These are phyloP conservation scores for Furnarius figulus DNA, from an alignment of 2,113 vertebrate genomes.

Conservation along the genomic window DNA sequence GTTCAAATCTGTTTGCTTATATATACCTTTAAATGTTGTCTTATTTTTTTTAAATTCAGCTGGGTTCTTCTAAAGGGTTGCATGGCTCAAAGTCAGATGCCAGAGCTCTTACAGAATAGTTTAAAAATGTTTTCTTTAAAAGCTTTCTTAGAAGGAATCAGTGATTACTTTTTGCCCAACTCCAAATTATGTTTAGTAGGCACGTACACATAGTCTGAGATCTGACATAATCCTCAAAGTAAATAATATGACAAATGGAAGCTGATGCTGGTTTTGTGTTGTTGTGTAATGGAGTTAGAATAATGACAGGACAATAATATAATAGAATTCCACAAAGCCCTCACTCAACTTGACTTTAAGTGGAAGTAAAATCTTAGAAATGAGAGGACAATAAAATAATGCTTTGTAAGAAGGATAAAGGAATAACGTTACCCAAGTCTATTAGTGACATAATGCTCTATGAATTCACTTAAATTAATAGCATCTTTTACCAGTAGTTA, in stretches of 20 bases:
- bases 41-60: not conserved
- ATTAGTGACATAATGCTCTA: constrained; percentile 67
- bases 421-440: constrained; percentile 67
- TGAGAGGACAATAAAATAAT: constrained; percentile 72
- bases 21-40: not conserved
- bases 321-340: constrained; percentile 63
- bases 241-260: constrained; percentile 66
- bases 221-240: constrained; percentile 50
- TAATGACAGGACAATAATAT: constrained; percentile 64
- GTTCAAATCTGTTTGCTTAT: not conserved
- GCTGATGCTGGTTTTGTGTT: constrained; percentile 54
- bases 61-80: not conserved
- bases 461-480: constrained; percentile 78
- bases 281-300: constrained; percentile 66
- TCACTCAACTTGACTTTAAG: constrained; percentile 69
- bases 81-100: not conserved
- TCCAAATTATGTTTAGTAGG: constrained; percentile 48
- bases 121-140: not conserved
- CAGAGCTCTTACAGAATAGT: not conserved
- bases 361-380: constrained; percentile 70
- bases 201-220: constrained; percentile 11
- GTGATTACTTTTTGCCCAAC: not conserved
- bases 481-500: constrained; percentile 70
- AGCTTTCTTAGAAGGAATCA: not conserved
- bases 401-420: constrained; percentile 74